Evolutionary conservation across 1,140 invertebrate species (phyloP), one percentile per base, ranked within the genome.

Genomic region (Drosophila saltans): DNA sequence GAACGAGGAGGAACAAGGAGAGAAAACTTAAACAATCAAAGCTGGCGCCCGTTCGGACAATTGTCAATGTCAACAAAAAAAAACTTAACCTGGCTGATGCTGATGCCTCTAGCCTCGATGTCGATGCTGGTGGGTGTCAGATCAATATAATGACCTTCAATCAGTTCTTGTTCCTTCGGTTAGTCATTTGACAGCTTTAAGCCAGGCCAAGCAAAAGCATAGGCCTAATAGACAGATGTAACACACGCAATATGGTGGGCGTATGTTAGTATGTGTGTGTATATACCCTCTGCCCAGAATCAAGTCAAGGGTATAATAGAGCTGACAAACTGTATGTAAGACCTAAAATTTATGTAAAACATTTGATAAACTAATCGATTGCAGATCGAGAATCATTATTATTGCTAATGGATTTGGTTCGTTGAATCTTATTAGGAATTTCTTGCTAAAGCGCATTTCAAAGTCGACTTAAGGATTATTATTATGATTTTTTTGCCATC

Each of bases 41-140:
- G 39, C 41, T 60, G 59, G 66, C 67, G 62, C 71, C 43, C 43
- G 33, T 62, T 65, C 67, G 69, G 75, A 69, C 83, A 88, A 86
- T 86, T 86, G 84, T 86, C 83, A 86, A 86, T 86, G 83, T 86
- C 83, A 86, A 88, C 89, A 88, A 86, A 89, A 67, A 80, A 83
- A 83, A 86, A 86, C 80, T 83, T 81, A 81, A 77, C 69, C 16
- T 67, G 16, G 62, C 66, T 57, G 48, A 24, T 57, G 61, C 36
- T 16, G 48, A 24, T 57, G 61, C 36, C 45, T 21, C 45, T 24
- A 7, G 45, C 45, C 33, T 36, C 33, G 33, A 36, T 66, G 43
- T 0, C 5, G 33, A 40, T 28, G 40, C 39, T 60, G 66, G 80
- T 81, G 72, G 79, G 83, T 59, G 83, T 82, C 85, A 78, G 70